These are phyloP conservation scores for Terrapene triunguis DNA, from an alignment of 2,113 vertebrate species.

Conservation along the genomic window DNA sequence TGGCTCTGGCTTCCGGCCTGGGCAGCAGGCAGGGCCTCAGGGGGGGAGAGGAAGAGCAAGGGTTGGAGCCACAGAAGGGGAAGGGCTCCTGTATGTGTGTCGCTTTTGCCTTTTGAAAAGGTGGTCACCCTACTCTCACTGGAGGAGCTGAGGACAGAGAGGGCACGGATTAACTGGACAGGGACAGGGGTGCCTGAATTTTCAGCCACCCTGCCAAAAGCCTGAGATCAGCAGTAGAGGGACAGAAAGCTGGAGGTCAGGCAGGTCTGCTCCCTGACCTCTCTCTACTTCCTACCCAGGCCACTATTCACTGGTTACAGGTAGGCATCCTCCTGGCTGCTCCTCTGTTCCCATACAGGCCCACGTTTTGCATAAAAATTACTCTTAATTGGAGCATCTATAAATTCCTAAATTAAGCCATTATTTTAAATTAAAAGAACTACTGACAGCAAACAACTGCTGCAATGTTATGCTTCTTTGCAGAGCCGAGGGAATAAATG, in stretches of 20 bases:
- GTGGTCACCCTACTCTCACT: not conserved
- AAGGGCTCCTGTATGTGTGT: too few species aligned
- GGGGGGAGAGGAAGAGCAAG: too few species aligned
- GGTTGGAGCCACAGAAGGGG: too few species aligned
- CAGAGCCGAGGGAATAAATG: not conserved
- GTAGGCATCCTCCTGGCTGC: not conserved
- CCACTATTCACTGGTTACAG: not conserved
- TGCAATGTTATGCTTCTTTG: constrained; percentile 63
- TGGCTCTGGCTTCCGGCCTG: too few species aligned
- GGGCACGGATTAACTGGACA: not conserved
- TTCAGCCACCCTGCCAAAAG: not conserved
- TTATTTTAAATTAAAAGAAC: constrained; percentile 69
- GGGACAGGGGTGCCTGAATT: not conserved
- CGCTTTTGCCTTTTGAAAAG: too few species aligned
- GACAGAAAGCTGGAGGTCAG: not conserved
- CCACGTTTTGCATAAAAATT: not conserved
- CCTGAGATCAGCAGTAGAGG: not conserved
- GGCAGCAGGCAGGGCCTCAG: too few species aligned
- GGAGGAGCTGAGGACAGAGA: too few species aligned
- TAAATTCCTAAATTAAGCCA: constrained; percentile 39
- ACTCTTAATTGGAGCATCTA: not conserved
- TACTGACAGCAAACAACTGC: constrained; percentile 74
- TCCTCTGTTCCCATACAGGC: not conserved
- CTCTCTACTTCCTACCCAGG: not conserved
- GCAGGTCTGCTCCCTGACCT: not conserved